Conservation (phyloP, 2,888 invertebrate species). For the Achlya flavicornis region DNA sequence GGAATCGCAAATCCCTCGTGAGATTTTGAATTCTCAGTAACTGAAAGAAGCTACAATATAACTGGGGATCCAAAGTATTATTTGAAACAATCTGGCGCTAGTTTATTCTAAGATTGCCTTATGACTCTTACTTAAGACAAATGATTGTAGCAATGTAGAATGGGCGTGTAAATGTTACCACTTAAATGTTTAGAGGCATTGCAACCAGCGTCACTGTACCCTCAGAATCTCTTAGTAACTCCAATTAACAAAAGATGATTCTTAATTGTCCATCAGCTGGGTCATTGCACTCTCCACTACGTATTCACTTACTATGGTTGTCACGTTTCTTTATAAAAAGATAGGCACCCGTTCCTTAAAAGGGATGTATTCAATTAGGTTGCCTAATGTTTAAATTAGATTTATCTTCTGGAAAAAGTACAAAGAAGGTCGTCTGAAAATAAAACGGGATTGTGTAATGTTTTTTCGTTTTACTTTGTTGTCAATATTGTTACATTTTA, state of each 20-base stretch:
- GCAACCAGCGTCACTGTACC: constrained; percentile 2
- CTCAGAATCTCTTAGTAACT: constrained; percentile 29
- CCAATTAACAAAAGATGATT: constrained; percentile 58
- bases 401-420: not conserved
- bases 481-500: no score
- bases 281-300: constrained; percentile 38
- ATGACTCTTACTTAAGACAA: no score
- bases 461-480: no score
- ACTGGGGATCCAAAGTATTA: no score
- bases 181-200: not conserved
- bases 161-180: not conserved
- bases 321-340: not conserved
- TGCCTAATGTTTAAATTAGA: not conserved
- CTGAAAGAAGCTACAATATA: not conserved
- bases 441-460: no score
- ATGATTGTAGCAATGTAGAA: no score
- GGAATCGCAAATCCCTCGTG: not conserved
- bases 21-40: not conserved
- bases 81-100: no score
- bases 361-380: constrained; percentile 3
- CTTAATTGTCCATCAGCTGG: constrained; percentile 55
- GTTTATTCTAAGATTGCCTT: no score
- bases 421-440: no score
- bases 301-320: constrained; percentile 25
- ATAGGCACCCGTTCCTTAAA: not conserved